These are phyloP conservation scores for Mellilla xanthometata DNA, from an alignment of 2,888 invertebrate species.

Conservation along the genomic window DNA sequence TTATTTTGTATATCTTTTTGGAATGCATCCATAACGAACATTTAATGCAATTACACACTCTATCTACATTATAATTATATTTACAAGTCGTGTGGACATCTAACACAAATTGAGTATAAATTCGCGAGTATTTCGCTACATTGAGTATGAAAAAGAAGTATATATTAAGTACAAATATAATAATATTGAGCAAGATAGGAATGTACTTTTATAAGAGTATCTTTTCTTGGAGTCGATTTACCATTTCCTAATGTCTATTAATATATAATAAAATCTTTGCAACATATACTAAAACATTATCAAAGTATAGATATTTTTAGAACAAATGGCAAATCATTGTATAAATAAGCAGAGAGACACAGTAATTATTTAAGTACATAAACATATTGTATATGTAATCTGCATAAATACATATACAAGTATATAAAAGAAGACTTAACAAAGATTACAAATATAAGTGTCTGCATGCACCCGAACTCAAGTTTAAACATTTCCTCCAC, in stretches of 20 bases:
- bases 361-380: too few relatives aligned
- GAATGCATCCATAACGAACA: slow-evolving; percentile 66
- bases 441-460: slow-evolving; percentile 37
- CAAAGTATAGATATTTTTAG: slow-evolving; percentile 24
- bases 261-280: too few relatives aligned
- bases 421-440: slow-evolving; percentile 33
- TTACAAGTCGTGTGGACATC: slow-evolving; percentile 51
- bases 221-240: slow-evolving; percentile 18
- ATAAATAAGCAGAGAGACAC: too few relatives aligned
- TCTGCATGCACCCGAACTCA: slow-evolving; percentile 68
- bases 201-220: slow-evolving; percentile 37
- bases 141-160: slow-evolving; percentile 49
- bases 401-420: slow-evolving; percentile 1
- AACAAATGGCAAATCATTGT: too few relatives aligned
- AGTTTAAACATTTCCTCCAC: slow-evolving; percentile 48
- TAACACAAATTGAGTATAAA: slow-evolving; percentile 61
- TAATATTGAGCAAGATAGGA: slow-evolving; percentile 50
- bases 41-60: slow-evolving; percentile 51
- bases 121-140: slow-evolving; percentile 51
- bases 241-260: slow-evolving; percentile 1
- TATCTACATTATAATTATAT: slow-evolving; percentile 51
- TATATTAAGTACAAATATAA: slow-evolving; percentile 24
- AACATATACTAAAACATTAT: slow-evolving; percentile 8
- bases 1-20: slow-evolving; percentile 76
- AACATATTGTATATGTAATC: slow-evolving; percentile 35